Base-by-base conservation (phyloP, 2,797 vertebrate species). In the Lemur catta region DNA sequence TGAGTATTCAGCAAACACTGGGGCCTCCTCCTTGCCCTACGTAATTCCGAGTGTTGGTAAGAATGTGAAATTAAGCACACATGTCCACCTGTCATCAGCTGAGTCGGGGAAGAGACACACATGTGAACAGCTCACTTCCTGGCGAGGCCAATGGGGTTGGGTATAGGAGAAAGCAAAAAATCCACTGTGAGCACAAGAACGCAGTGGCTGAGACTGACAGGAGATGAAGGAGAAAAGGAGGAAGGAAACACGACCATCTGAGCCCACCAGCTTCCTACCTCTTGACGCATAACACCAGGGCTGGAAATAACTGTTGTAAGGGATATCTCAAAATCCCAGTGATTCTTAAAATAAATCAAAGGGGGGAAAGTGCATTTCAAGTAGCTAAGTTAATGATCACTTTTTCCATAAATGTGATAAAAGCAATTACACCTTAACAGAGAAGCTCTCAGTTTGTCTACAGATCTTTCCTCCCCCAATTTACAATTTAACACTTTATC, bases 371-470 rank as follows among this genome's bases (percentile, higher is more conserved):
- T 72, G 14, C 4, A 10, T 96, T 81, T 96, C 74, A 84, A 94
- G 67, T 69, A 97, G 74, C 92, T 52, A 57, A 22, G 69, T 82
- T 95, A 93, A 92, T 3, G 28, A 92, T 76, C 80, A 75, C 55
- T 71, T 81, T 93, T 95, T 94, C 89, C 95, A 90, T 78, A 97
- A 96, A 97, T 61, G 89, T 97, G 93, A 97, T 94, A 94, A 96
- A 94, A 96, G 86, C 86, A 84, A 95, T 95, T 93, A 78, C 63
- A 96, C 91, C 89, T 89, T 90, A 46, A 92, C 38, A 86, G 93
- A 75, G 84, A 97, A 89, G 57, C 91, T 96, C 92, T 97, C 93
- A 46, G 38, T 80, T 57, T 89, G 91, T 95, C 89, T 92, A 3
- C 13, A 59, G 48, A 30, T 89, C 20, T 91, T 86, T 95, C 75